These are phyloP conservation scores for Cephalopachus bancanus DNA, from an alignment of 2,797 vertebrate genomes.

Conservation along the genomic window DNA sequence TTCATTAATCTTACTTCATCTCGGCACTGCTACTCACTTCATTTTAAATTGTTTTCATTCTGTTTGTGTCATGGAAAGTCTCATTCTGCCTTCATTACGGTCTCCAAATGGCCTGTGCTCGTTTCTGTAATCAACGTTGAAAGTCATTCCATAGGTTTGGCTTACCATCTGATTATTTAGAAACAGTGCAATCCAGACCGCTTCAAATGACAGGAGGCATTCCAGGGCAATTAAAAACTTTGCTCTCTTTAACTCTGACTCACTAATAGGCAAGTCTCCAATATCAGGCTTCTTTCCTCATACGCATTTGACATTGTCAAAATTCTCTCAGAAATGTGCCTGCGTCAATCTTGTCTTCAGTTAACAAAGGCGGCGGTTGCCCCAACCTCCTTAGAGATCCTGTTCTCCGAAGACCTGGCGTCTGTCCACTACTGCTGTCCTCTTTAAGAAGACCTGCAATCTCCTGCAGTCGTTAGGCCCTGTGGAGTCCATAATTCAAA, in stretches of 20 bases:
- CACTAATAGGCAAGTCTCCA: slow-evolving; percentile 74
- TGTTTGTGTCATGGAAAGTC: slow-evolving; percentile 52
- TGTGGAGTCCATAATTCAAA: background rate
- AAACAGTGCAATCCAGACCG: slow-evolving; percentile 57
- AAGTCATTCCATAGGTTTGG: slow-evolving; percentile 66
- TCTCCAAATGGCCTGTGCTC: background rate
- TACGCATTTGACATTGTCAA: slow-evolving; percentile 75
- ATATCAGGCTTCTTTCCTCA: slow-evolving; percentile 67
- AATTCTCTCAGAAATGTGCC: slow-evolving; percentile 63
- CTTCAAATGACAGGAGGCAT: slow-evolving; percentile 78
- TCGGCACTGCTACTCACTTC: background rate
- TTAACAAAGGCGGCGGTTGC: background rate
- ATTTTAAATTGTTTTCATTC: slow-evolving; percentile 55
- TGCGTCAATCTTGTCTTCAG: slow-evolving; percentile 10
- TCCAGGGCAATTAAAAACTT: slow-evolving; percentile 77
- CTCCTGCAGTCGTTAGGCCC: background rate
- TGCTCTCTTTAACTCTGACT: slow-evolving; percentile 80
- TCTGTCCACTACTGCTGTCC: background rate
- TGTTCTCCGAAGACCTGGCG: background rate
- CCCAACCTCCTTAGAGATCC: background rate
- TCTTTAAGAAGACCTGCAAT: background rate
- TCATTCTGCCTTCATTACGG: background rate
- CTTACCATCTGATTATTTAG: slow-evolving; percentile 74
- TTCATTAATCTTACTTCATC: slow-evolving; percentile 57
- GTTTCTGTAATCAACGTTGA: slow-evolving; percentile 58